These are phyloP conservation scores for Rutpela maculata DNA, from an alignment of 2,888 invertebrate genomes.

Conservation along the genomic window DNA sequence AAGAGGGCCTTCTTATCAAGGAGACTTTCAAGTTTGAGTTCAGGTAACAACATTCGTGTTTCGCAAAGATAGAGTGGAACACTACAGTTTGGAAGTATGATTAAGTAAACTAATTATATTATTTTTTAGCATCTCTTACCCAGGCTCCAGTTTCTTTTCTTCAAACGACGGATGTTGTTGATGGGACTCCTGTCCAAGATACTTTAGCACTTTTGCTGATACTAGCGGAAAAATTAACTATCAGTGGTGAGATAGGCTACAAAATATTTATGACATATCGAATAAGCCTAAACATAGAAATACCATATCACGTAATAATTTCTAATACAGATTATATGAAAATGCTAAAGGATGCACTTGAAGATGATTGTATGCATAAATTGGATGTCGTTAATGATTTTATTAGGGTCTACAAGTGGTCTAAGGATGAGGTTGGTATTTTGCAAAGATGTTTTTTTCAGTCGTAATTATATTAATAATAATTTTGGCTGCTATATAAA, in stretches of 20 bases:
- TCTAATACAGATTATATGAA: constrained; percentile 75
- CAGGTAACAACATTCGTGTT: constrained; percentile 57
- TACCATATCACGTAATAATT: constrained; percentile 76
- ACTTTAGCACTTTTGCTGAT: constrained; percentile 72
- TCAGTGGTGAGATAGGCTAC: constrained; percentile 76
- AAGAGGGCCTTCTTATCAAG: constrained; percentile 68
- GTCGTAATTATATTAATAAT: background rate
- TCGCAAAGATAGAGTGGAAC: too few relatives aligned
- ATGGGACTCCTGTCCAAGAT: constrained; percentile 65
- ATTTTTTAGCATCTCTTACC: constrained; percentile 60
- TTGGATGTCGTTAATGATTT: constrained; percentile 79
- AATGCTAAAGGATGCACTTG: constrained; percentile 76
- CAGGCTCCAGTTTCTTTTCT: constrained; percentile 49
- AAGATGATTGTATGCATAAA: constrained; percentile 76
- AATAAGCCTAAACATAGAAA: constrained; percentile 77
- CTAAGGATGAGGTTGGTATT: constrained; percentile 72
- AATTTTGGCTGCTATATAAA: too few relatives aligned
- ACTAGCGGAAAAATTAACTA: constrained; percentile 75
- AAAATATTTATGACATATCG: constrained; percentile 77
- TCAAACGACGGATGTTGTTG: constrained; percentile 52
- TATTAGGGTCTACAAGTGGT: constrained; percentile 76
- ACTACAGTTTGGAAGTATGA: too few relatives aligned
- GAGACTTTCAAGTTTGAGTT: constrained; percentile 65
- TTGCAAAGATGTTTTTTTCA: constrained; percentile 18
- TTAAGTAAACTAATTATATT: background rate